A percentile compares a stretch with the other conserved stretches of the same genome.
Conservation (phyloP, 2,888 invertebrate genomes). For the Elaeidobius kamerunicus region DNA sequence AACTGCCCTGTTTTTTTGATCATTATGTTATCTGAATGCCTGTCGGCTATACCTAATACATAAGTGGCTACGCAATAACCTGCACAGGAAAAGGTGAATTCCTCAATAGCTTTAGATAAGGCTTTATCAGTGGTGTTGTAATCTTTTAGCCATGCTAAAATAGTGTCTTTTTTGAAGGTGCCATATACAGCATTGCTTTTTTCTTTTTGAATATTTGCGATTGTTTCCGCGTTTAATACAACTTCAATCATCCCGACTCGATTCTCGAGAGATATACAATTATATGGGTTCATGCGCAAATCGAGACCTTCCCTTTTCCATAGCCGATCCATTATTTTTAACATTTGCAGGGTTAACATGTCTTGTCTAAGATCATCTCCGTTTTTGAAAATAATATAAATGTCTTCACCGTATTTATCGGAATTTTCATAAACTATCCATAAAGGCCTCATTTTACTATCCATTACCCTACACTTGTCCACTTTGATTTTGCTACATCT, state of each 20-base stretch:
- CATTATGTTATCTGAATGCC: constrained; percentile 70
- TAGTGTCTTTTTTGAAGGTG: constrained; percentile 63
- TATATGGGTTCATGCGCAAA: constrained; percentile 87
- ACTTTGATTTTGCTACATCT: constrained; percentile 70
- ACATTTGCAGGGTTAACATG: constrained; percentile 95
- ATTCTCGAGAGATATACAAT: constrained; percentile 89
- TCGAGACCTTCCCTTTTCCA: constrained; percentile 95
- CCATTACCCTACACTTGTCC: constrained; percentile 85
- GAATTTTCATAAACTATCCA: constrained; percentile 87
- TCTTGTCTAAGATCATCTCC: constrained; percentile 97
- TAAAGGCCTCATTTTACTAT: constrained; percentile 91
- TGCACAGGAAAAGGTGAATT: constrained; percentile 95
- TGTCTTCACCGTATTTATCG: constrained; percentile 79
- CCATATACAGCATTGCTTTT: constrained; percentile 54
- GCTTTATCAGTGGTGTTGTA: constrained; percentile 71
- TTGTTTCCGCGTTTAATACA: constrained; percentile 87
- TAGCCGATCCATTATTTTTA: constrained; percentile 91
- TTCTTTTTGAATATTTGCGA: constrained; percentile 92
- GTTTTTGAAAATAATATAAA: constrained; percentile 88
- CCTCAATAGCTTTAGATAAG: constrained; percentile 86
- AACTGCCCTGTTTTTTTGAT: constrained; percentile 48
- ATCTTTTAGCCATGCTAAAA: constrained; percentile 82
- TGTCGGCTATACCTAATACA: constrained; percentile 88
- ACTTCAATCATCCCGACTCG: constrained; percentile 92
- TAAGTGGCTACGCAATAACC: constrained; percentile 98